A percentile compares a stretch with the other conserved stretches of the same genome.
These are phyloP conservation scores for Gorsachius goisagi DNA, from an alignment of 2,113 vertebrate species.

Conservation along the genomic window DNA sequence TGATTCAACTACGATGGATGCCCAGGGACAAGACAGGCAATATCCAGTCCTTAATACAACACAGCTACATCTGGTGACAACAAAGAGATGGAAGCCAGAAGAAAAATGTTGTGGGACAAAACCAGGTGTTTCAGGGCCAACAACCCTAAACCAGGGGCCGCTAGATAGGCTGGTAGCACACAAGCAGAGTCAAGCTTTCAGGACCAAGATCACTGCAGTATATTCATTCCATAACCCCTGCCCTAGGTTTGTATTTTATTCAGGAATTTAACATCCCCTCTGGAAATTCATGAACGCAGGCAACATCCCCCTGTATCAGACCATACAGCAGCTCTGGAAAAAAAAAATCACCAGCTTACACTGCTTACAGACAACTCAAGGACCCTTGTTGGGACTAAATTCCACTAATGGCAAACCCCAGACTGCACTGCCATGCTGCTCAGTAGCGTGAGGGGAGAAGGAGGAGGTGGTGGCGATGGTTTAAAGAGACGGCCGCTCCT, in stretches of 20 bases:
- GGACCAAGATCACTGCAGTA: conserved; percentile 45
- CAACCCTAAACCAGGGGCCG: neutral
- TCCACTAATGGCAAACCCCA: conserved; percentile 58
- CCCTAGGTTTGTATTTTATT: conserved; percentile 70
- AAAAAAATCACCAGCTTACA: conserved; percentile 38
- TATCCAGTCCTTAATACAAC: neutral
- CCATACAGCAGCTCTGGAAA: conserved; percentile 43
- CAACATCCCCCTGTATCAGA: conserved; percentile 23
- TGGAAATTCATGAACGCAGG: conserved; percentile 24
- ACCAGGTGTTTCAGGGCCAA: neutral
- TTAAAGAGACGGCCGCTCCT: conserved; percentile 44
- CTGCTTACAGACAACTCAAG: conserved; percentile 60
- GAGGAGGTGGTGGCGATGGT: conserved; percentile 37
- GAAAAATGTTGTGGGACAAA: neutral
- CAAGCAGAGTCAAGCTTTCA: conserved; percentile 37
- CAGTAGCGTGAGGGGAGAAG: conserved; percentile 61
- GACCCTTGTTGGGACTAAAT: conserved; percentile 58
- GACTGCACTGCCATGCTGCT: conserved; percentile 62
- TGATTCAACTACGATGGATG: neutral
- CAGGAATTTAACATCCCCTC: conserved; percentile 45
- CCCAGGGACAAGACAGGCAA: neutral
- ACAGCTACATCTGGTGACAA: neutral
- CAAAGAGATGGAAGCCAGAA: conserved; percentile 3
- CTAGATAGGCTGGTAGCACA: neutral
- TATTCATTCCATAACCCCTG: conserved; percentile 53